Evolutionary conservation across 1,140 invertebrate species (phyloP), one percentile per base, ranked within the genome.

Genomic region (Centruroides sculpturatus): DNA sequence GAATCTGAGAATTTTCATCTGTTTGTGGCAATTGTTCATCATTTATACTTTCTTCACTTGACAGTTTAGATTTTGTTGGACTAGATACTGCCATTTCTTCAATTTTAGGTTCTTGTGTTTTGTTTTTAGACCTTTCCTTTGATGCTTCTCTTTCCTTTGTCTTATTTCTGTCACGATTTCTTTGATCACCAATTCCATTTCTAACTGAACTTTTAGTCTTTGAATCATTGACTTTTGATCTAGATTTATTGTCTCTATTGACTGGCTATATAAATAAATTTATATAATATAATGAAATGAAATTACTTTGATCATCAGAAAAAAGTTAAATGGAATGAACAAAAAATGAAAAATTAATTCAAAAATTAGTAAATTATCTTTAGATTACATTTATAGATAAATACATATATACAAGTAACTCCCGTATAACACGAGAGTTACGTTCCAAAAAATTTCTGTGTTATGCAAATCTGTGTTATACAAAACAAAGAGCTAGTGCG

Each of bases 131-230:
- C 9, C 57, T 51, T 3, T 59, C 64, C 0, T 48, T 55, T 0
- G 59, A 56, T 34, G 51, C 61, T 49, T 65, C 65, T 52, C 50
- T 58, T 13, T 62, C 63, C 57, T 56, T 47, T 13, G 57, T 50
- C 49, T 54, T 51, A 13, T 12, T 34, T 35, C 50, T 62, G 7
- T 61, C 59, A 48, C 51, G 57, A 35, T 34, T 7, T 49, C 49
- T 59, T 35, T 64, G 55, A 9, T 50, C 55, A 52, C 54, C 51
- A 53, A 56, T 60, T 36, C 6, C 36, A 13, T 51, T n/a, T 34
- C 54, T 59, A 53, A 56, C 54, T 58, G 55, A 3, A 53, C 46
- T 47, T 11, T 12, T 47, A 46, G 49, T 11, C 62, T 60, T 61
- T 47, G 10, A 48, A 3, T 46, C 23, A 49, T 11, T 57, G 13